phyloP scores from a whole-genome alignment of 2,113 vertebrate genomes.

The Sapajus apella region DNA sequence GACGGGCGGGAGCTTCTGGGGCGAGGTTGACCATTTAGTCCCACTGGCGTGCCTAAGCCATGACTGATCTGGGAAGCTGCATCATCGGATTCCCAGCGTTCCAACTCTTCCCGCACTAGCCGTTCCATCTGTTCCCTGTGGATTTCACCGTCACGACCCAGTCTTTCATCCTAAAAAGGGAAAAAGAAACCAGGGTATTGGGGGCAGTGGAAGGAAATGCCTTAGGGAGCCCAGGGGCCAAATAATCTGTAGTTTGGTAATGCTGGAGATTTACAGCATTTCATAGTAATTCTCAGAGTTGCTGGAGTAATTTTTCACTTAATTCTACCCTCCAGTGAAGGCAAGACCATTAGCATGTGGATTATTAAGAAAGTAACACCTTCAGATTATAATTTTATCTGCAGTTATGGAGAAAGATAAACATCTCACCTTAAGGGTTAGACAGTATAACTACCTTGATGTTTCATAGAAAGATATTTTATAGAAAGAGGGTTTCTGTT shows the following conservation, averaged over 20 bases:
- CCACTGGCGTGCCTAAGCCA: slow-evolving; percentile 84
- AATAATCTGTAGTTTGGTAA: neutral
- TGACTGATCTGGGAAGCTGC: slow-evolving; percentile 91
- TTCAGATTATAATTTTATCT: neutral
- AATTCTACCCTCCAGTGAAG: neutral
- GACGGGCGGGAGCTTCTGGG: slow-evolving; percentile 86
- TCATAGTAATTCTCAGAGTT: neutral
- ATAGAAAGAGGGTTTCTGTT: neutral
- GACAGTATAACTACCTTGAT: neutral
- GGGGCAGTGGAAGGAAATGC: neutral
- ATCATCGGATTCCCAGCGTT: slow-evolving; percentile 95
- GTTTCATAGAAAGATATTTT: neutral
- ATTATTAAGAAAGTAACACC: neutral
- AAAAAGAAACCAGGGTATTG: neutral
- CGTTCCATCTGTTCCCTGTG: slow-evolving; percentile 95
- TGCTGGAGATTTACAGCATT: neutral
- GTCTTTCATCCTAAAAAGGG: slow-evolving; percentile 89
- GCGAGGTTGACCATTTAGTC: slow-evolving; percentile 82
- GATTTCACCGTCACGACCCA: slow-evolving; percentile 90
- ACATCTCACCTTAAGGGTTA: neutral
- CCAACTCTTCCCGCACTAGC: slow-evolving; percentile 94
- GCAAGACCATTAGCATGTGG: neutral
- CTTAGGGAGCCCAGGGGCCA: neutral
- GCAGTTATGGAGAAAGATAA: neutral
- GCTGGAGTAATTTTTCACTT: neutral